phyloP scores from a whole-genome alignment of 2,888 invertebrate genomes.

The Arctia plantaginis region DNA sequence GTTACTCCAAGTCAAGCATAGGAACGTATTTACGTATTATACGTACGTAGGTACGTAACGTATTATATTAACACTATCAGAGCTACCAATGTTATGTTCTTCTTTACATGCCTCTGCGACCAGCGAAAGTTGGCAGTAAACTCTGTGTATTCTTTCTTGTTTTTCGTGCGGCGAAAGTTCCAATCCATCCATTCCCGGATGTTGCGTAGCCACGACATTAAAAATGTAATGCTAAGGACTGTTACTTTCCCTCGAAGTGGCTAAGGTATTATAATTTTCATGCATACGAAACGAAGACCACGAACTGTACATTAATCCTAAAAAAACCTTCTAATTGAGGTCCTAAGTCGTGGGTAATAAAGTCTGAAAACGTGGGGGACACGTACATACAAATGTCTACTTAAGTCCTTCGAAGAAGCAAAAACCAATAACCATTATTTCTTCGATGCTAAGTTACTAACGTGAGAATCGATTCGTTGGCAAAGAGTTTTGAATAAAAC shows the following conservation, averaged over 20 bases:
- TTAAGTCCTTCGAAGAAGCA: constrained; percentile 28
- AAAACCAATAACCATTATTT: constrained; percentile 36
- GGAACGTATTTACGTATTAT: too few relatives aligned
- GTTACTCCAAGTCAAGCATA: too few relatives aligned
- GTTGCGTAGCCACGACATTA: background rate
- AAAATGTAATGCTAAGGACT: background rate
- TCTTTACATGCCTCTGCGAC: too few relatives aligned
- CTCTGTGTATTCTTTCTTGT: too few relatives aligned
- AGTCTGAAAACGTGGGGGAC: constrained; percentile 20
- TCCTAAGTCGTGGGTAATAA: constrained; percentile 27
- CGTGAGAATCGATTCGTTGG: constrained; percentile 40
- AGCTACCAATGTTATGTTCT: too few relatives aligned
- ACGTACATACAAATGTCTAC: constrained; percentile 31
- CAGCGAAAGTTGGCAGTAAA: too few relatives aligned
- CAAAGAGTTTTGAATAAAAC: background rate
- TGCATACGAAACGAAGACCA: constrained; percentile 5
- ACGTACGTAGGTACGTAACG: too few relatives aligned
- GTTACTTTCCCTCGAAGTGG: background rate
- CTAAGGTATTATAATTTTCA: background rate
- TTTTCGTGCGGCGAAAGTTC: too few relatives aligned
- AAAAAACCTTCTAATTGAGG: constrained; percentile 17
- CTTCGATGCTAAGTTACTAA: constrained; percentile 26
- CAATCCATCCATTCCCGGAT: too few relatives aligned
- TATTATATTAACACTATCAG: too few relatives aligned
- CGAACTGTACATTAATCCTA: constrained; percentile 8